Evolutionary conservation across 2,113 vertebrate genomes (phyloP).

Genomic region (Girardinichthys multiradiatus): DNA sequence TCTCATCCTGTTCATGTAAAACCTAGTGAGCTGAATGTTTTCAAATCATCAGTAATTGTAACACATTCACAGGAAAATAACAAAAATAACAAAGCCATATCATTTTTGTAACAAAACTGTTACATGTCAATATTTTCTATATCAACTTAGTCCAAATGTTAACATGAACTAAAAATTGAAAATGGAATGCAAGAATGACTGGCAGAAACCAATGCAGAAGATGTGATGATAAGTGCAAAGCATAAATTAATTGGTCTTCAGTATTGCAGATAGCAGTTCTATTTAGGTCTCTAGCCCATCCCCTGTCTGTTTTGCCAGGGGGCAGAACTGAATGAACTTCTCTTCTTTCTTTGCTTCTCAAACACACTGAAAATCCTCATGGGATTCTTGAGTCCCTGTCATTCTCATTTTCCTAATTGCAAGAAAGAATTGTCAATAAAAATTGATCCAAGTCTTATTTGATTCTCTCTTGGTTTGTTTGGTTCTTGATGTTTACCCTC

Average conservation of each 20-base stretch:
- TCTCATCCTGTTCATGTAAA: too few species aligned
- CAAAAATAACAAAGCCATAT: too few species aligned
- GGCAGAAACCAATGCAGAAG: not conserved
- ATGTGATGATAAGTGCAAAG: not conserved
- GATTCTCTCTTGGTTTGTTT: conserved; percentile 37
- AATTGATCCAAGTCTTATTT: conserved; percentile 45
- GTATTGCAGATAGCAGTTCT: not conserved
- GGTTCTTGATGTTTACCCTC: conserved; percentile 48
- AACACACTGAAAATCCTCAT: not conserved
- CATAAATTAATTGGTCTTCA: not conserved
- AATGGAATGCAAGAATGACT: not conserved
- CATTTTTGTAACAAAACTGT: too few species aligned
- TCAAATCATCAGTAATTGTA: too few species aligned
- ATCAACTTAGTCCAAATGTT: not conserved
- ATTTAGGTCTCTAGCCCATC: not conserved
- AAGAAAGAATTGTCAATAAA: conserved; percentile 52
- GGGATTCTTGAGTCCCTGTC: conserved; percentile 18
- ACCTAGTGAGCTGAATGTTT: too few species aligned
- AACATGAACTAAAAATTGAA: not conserved
- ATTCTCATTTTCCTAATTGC: conserved; percentile 38
- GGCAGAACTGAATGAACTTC: not conserved
- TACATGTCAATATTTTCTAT: too few species aligned
- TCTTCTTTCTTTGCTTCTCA: not conserved
- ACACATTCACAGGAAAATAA: too few species aligned
- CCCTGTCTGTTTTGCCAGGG: not conserved